Evolutionary conservation across 2,113 vertebrate genomes (phyloP), one percentile per base, ranked within the genome.

Genomic region (Neomonachus schauinslandi): DNA sequence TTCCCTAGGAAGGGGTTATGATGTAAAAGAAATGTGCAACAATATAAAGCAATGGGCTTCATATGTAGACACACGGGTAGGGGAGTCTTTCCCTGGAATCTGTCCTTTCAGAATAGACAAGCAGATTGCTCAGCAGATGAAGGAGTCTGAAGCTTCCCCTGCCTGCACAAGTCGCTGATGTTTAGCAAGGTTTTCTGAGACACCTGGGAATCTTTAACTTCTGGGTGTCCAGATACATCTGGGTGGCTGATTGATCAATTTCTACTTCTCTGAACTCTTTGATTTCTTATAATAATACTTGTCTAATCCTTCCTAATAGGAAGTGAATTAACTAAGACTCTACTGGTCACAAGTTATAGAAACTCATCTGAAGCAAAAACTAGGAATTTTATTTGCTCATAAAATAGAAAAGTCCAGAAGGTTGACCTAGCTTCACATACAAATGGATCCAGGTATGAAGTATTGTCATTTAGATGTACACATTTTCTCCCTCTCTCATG

Each of bases 11-110:
- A 63, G n/a, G 14, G 31, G 7, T 51, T 69, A n/a, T 22, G 10
- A 42, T 15, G 10, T 55, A 5, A 57, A 61, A 59, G 12, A 12
- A 51, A 31, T 7, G 4, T 15, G 4, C 1, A 1, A 26, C 22
- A 22, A 22, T 31, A 9, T 12, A 55, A 36, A 86, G 26, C 4
- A 22, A 55, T 16, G 2, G 11, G 0, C 7, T n/a, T 84, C 74
- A 19, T 22, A 2, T 28, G 28, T 6, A 36, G 39, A 51, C 0
- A 6, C 9, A 1, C 1, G 1, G 21, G 33, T 7, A 72, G 1
- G 31, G 51, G 11, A 71, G 2, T 10, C 24, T n/a, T 2, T 61
- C 39, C 15, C 16, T n/a, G 7, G 33, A 7, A 10, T 3, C 51
- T 21, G 5, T 13, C 42, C 15, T 93, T 89, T 72, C 5, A 51